Evolutionary conservation across 64 coral and sea anemone genomes (phyloP).

Genomic region (Pocillopora verrucosa): DNA sequence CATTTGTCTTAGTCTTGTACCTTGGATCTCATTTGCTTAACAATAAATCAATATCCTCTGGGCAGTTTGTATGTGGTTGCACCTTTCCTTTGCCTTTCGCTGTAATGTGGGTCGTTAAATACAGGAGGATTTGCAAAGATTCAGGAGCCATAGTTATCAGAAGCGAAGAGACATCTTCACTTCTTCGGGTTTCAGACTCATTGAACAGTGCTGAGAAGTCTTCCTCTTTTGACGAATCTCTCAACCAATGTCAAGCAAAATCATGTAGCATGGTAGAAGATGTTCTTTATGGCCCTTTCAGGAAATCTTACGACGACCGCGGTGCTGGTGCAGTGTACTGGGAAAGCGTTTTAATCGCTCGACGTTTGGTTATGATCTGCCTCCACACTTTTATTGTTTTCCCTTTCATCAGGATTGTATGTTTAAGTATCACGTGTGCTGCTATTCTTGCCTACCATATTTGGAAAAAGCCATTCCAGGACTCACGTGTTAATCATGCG

Average conservation of each 20-base stretch:
- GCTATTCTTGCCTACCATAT: slow-evolving; percentile 60
- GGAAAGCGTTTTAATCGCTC: slow-evolving; percentile 87
- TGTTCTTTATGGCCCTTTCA: slow-evolving; percentile 70
- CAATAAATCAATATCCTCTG: not conserved
- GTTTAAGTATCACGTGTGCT: slow-evolving; percentile 42
- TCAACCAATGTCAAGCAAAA: not conserved
- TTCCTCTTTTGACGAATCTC: too few species aligned
- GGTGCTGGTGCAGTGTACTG: slow-evolving; percentile 60
- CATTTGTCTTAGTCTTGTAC: slow-evolving; percentile 36
- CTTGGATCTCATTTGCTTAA: slow-evolving; percentile 37
- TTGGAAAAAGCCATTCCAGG: slow-evolving; percentile 47
- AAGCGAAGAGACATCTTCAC: not conserved
- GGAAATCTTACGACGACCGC: not conserved
- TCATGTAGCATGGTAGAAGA: not conserved
- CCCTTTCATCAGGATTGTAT: slow-evolving; percentile 42
- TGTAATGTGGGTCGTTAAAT: slow-evolving; percentile 15
- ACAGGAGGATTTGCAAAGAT: not conserved
- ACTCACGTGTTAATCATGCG: slow-evolving; percentile 37
- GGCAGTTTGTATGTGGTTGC: slow-evolving; percentile 15
- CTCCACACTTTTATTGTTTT: slow-evolving; percentile 60
- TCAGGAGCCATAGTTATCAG: not conserved
- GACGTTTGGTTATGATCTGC: slow-evolving; percentile 60
- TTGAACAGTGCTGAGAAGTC: too few species aligned
- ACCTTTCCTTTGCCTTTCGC: slow-evolving; percentile 44
- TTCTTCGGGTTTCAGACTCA: not conserved